phyloP scores from a whole-genome alignment of 1,140 invertebrate species.

The Halesus radiatus region DNA sequence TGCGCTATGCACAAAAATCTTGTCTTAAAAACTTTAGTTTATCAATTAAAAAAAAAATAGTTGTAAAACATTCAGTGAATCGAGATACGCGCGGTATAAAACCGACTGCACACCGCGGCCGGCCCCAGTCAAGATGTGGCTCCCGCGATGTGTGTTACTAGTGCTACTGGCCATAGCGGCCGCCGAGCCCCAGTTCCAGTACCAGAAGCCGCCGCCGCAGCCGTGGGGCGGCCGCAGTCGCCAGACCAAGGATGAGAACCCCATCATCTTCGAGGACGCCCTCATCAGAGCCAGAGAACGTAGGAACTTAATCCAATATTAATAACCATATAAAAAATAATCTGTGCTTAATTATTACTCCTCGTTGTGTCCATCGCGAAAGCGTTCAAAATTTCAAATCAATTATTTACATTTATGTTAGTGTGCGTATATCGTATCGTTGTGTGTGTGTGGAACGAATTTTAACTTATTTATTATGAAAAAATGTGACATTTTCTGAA shows the following conservation, averaged over 20 bases:
- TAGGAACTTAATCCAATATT: conserved; percentile 12
- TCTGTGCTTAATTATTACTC: not conserved
- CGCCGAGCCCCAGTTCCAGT: not conserved
- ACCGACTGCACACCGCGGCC: not conserved
- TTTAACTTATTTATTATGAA: not conserved
- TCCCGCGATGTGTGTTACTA: conserved; percentile 15
- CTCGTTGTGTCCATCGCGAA: not conserved
- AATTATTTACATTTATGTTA: not conserved
- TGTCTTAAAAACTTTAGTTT: too few species aligned
- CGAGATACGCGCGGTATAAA: not conserved
- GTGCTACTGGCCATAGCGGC: conserved; percentile 11
- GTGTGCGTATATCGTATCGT: not conserved
- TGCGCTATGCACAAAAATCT: too few species aligned
- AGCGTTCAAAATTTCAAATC: not conserved
- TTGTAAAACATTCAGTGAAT: not conserved
- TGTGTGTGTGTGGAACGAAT: not conserved
- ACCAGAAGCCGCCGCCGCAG: not conserved
- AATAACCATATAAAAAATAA: not conserved
- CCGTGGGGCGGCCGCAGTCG: not conserved
- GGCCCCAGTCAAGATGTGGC: conserved; percentile 45
- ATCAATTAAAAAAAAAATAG: too few species aligned
- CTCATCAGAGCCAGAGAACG: conserved; percentile 16
- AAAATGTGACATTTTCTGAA: not conserved
- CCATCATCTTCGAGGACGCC: conserved; percentile 31
- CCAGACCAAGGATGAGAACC: conserved; percentile 9